These are phyloP conservation scores for Drosophila mimica DNA, from an alignment of 2,888 invertebrate species.

Conservation along the genomic window DNA sequence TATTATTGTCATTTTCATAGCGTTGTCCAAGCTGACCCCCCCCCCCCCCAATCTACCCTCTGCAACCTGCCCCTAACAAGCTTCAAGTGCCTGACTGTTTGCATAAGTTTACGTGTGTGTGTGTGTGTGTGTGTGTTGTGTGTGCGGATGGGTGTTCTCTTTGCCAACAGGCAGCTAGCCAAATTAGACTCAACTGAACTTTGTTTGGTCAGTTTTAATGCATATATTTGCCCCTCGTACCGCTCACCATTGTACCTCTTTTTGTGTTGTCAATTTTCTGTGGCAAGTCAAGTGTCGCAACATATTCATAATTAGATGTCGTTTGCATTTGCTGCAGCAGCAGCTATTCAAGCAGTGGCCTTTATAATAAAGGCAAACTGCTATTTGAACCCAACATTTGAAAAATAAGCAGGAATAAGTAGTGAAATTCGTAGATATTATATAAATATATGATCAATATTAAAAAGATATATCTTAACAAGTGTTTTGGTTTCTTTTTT, in stretches of 20 bases:
- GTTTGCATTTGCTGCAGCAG: conserved; percentile 52
- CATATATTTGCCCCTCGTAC: conserved; percentile 47
- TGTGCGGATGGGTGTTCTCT: conserved; percentile 28
- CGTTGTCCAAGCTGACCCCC: conserved; percentile 32
- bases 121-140: conserved; percentile 19
- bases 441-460: not conserved
- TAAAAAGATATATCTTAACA: not conserved
- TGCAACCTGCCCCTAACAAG: conserved; percentile 40
- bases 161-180: conserved; percentile 66
- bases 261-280: not conserved
- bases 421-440: not conserved
- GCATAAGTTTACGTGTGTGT: conserved; percentile 51
- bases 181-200: conserved; percentile 76
- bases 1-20: conserved; percentile 80
- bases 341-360: conserved; percentile 11
- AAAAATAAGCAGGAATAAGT: not conserved
- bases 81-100: conserved; percentile 68
- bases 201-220: conserved; percentile 79
- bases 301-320: conserved; percentile 78
- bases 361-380: conserved; percentile 1
- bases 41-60: not conserved
- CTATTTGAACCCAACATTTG: not conserved
- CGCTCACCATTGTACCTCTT: not conserved
- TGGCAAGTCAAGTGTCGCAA: conserved; percentile 64
- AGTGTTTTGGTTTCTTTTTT: too few relatives aligned